Evolutionary conservation across 2,797 vertebrate genomes (phyloP), one percentile per base, ranked within the genome.

Genomic region (Lacerta bilineata): DNA sequence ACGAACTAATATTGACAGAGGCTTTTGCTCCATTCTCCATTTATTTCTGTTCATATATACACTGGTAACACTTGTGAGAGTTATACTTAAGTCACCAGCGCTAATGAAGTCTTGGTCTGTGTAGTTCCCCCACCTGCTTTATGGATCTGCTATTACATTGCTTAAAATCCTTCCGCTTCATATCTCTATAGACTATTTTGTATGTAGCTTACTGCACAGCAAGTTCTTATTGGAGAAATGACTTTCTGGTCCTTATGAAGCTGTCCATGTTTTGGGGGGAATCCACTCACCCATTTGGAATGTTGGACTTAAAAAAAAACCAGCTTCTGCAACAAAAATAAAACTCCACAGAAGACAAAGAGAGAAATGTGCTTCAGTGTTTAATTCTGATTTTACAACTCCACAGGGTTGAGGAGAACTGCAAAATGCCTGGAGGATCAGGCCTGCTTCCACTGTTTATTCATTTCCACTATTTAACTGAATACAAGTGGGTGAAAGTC

Each of bases 1-100:
- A 55, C 18, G 79, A 39, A 43, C 41, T 69, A 81, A 80, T 89
- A 85, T 81, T 81, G 80, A 50, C 88, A 74, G 27, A 66, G 55
- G 79, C 71, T 68, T 85, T n/a, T n/a, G 2, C 43, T 81, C 71
- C 33, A 36, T 8, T n/a, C 83, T 80, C 50, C 15, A 46, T 79
- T 74, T 80, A 84, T 59, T 80, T 79, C 66, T 68, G 15, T 59
- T 89, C 61, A 81, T 76, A 81, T 66, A n/a, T 66, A 36, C 59
- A 50, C 18, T 50, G 33, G 55, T 29, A 80, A 85, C 39, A 64
- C 41, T 66, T 66, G n/a, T 29, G 64, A 88, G 61, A 64, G 69
- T 50, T 75, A 41, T 33, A 13, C 68, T 69, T 84, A 72, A 80
- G 50, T 39, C 59, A 18, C 39, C 55, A 66, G 11, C 41, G 46